These are phyloP conservation scores for Nemopilema nomurai DNA, from an alignment of 30 jellyfish, hydroid and myxozoan species.

Conservation along the genomic window DNA sequence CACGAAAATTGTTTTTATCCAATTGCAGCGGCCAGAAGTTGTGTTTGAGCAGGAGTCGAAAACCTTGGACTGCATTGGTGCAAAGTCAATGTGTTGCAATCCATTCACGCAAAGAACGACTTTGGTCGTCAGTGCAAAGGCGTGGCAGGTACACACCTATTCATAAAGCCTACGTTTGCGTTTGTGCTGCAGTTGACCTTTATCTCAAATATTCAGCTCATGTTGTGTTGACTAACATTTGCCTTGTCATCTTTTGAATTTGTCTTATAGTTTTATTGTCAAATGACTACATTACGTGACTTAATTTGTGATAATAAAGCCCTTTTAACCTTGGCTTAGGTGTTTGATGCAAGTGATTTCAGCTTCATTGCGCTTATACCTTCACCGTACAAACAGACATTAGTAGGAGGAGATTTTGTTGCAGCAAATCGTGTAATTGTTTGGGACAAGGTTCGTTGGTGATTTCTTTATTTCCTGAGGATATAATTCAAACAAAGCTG, in stretches of 20 bases:
- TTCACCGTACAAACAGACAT: constrained; percentile 77
- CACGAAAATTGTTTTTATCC: not conserved
- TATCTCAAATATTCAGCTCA: not conserved
- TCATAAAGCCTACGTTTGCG: not conserved
- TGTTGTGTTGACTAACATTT: too few relatives aligned
- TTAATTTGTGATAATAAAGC: not conserved
- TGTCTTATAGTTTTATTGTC: too few relatives aligned
- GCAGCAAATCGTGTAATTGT: constrained; percentile 90
- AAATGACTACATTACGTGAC: too few relatives aligned
- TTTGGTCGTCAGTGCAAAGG: constrained; percentile 73
- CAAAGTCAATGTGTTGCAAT: constrained; percentile 89
- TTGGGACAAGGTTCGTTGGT: constrained; percentile 88
- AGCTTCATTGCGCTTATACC: constrained; percentile 94
- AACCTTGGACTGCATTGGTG: constrained; percentile 81
- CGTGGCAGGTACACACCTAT: constrained; percentile 98
- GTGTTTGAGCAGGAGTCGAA: constrained; percentile 97
- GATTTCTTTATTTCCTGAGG: not conserved
- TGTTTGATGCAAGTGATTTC: constrained; percentile 89
- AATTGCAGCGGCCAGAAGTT: constrained; percentile 77
- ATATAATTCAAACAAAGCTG: not conserved
- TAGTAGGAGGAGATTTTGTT: constrained; percentile 91
- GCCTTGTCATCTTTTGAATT: too few relatives aligned
- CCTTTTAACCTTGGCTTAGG: constrained; percentile 12
- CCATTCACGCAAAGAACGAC: constrained; percentile 94
- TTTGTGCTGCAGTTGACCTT: not conserved